Evolutionary conservation across 2,888 invertebrate genomes (phyloP).

Genomic region (Serrognathus titanus): DNA sequence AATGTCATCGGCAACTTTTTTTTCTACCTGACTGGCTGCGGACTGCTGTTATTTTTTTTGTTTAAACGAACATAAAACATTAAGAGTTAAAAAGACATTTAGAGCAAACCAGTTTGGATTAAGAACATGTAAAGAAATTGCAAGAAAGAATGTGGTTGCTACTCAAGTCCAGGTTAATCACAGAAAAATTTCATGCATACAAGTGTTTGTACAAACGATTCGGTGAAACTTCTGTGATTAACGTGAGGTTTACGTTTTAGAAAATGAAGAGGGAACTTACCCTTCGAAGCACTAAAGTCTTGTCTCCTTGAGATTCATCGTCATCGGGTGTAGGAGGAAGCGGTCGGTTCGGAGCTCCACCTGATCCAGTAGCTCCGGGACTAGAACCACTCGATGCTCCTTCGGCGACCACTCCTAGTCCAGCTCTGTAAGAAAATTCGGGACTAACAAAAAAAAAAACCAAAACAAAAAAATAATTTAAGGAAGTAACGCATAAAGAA

Average conservation of each 20-base stretch:
- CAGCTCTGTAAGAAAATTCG: constrained; percentile 79
- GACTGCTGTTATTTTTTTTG: constrained; percentile 41
- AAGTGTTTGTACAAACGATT: background rate
- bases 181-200: too few species aligned
- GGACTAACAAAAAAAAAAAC: constrained; percentile 59
- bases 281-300: constrained; percentile 89
- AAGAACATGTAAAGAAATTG: background rate
- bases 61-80: constrained; percentile 19
- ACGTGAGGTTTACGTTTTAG: background rate
- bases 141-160: too few species aligned
- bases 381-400: constrained; percentile 51
- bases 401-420: constrained; percentile 62
- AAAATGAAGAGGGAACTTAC: constrained; percentile 57
- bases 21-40: constrained; percentile 41
- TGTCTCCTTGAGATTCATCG: constrained; percentile 71
- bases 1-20: constrained; percentile 56
- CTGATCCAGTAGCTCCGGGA: constrained; percentile 50
- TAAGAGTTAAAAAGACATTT: constrained; percentile 46
- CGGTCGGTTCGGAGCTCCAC: constrained; percentile 85
- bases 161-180: too few species aligned
- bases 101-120: background rate
- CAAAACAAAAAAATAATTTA: constrained; percentile 23
- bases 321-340: constrained; percentile 94
- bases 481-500: constrained; percentile 17
- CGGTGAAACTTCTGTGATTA: background rate